A percentile compares a stretch with the other conserved stretches of the same genome.
Conservation (phyloP, 2,113 vertebrate genomes). For the Phalacrocorax pelagicus region DNA sequence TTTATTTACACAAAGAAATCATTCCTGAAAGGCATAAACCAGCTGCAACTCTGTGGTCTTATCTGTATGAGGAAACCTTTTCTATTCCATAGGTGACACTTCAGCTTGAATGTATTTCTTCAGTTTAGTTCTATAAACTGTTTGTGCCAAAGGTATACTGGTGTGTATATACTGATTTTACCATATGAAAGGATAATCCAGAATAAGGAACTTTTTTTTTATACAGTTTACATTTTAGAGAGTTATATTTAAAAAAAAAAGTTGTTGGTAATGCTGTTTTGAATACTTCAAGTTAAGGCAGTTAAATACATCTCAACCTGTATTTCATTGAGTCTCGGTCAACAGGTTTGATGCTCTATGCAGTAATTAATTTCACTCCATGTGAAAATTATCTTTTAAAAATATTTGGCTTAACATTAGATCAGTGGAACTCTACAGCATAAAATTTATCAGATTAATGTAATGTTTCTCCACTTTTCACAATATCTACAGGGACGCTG, state of each 20-base stretch:
- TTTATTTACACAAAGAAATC: neutral
- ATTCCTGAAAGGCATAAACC: neutral
- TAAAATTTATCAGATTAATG: neutral
- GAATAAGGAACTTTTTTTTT: neutral
- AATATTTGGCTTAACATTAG: neutral
- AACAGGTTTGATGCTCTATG: neutral
- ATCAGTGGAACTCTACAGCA: neutral
- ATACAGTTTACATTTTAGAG: neutral
- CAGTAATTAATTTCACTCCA: neutral
- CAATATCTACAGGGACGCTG: neutral
- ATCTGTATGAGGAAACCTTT: constrained; percentile 16
- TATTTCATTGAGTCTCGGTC: neutral
- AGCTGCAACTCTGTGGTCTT: neutral
- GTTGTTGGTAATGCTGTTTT: neutral
- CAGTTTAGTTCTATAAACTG: constrained; percentile 56
- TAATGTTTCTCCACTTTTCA: neutral
- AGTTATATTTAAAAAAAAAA: neutral
- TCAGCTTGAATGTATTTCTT: constrained; percentile 2
- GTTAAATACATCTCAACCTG: neutral
- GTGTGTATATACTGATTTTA: neutral
- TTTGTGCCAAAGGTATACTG: neutral
- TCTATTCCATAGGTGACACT: neutral
- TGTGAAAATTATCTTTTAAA: neutral
- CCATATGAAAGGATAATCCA: neutral
- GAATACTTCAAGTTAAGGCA: neutral